Conservation (phyloP, 1,140 invertebrate species). For the Aphidius ervi region DNA sequence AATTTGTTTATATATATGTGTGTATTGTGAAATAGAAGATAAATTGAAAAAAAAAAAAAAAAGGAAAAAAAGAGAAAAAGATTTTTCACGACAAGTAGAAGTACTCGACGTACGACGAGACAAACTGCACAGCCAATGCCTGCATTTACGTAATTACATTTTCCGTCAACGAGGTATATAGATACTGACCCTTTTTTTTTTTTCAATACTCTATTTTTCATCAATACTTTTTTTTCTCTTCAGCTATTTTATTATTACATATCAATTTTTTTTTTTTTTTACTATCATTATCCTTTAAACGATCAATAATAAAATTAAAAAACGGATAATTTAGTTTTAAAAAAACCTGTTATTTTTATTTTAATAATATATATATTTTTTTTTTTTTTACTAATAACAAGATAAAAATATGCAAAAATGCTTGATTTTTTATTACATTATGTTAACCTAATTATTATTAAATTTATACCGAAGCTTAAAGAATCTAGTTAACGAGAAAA, state of each 20-base stretch:
- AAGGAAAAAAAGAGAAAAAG: no score
- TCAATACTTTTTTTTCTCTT: conserved; percentile 1
- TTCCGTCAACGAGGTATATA: conserved; percentile 5
- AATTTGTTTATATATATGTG: no score
- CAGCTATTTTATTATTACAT: not conserved
- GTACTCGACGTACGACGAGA: conserved; percentile 11
- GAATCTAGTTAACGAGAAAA: no score
- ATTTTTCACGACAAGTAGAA: conserved; percentile 10
- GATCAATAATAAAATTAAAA: no score
- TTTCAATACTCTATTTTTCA: no score
- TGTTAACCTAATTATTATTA: conserved; percentile 5
- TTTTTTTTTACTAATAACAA: not conserved
- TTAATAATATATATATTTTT: no score
- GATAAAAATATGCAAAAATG: not conserved
- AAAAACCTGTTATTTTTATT: not conserved
- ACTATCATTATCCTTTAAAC: no score
- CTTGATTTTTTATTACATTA: conserved; percentile 3
- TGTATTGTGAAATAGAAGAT: no score
- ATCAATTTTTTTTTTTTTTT: no score
- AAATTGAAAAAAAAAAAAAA: no score
- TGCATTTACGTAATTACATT: conserved; percentile 16
- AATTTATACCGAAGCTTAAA: no score
- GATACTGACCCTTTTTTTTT: conserved; percentile 1
- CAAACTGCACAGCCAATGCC: conserved; percentile 9
- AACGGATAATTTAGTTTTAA: no score